Conservation (phyloP, 30 jellyfish, hydroid and myxozoan genomes). For the Nemopilema nomurai region DNA sequence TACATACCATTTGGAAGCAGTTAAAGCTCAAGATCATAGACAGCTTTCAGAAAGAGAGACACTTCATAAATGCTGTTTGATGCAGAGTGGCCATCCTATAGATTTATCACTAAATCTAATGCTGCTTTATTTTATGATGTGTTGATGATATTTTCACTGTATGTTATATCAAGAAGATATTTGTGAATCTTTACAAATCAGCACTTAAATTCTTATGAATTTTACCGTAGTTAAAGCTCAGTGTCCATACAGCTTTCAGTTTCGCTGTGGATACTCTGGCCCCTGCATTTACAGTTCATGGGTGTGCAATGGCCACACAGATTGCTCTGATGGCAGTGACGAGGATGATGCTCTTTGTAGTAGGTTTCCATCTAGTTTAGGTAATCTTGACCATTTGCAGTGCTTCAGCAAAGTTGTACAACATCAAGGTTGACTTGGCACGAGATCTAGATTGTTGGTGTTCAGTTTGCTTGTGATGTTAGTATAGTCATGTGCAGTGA, state of each 20-base stretch:
- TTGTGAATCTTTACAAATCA: too few species aligned
- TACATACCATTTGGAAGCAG: too few species aligned
- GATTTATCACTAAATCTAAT: too few species aligned
- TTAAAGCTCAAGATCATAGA: too few species aligned
- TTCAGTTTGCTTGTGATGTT: too few species aligned
- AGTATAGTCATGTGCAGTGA: too few species aligned
- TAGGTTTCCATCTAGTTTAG: not conserved
- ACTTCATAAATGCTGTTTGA: too few species aligned
- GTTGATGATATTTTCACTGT: not conserved
- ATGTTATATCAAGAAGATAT: not conserved
- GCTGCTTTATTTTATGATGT: too few species aligned
- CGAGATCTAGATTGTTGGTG: too few species aligned
- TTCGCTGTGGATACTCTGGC: conserved; percentile 28
- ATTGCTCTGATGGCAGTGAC: conserved; percentile 64
- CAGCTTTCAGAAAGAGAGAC: too few species aligned
- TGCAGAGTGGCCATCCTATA: too few species aligned
- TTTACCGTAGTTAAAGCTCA: not conserved
- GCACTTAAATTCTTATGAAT: not conserved
- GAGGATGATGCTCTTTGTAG: conserved; percentile 35
- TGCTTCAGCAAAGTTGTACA: not conserved
- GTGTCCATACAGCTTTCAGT: not conserved
- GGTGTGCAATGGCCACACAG: conserved; percentile 45
- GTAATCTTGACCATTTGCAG: not conserved
- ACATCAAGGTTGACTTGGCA: too few species aligned
- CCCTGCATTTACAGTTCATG: conserved; percentile 38